Conservation (phyloP, 2,113 vertebrate species). For the Dipodomys merriami region DNA sequence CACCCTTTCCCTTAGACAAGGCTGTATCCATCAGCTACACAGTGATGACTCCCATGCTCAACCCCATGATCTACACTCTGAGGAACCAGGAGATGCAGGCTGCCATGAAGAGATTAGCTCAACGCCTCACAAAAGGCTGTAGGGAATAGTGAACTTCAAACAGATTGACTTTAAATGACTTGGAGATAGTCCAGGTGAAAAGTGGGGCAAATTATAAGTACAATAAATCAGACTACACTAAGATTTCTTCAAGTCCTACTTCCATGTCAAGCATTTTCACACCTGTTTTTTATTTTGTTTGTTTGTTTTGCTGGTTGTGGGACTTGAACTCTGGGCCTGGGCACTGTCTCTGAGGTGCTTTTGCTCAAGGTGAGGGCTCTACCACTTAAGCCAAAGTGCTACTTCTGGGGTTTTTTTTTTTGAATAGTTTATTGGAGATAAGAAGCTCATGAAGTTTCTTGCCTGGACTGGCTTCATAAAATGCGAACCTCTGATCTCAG, state of each 20-base stretch:
- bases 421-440: no score
- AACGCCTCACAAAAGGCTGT: background rate
- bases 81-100: conserved; percentile 72
- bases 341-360: no score
- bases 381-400: no score
- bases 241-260: background rate
- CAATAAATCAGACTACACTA: background rate
- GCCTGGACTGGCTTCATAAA: no score
- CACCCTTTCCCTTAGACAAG: no score
- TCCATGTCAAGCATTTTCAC: background rate
- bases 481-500: no score
- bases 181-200: background rate
- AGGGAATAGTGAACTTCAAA: background rate
- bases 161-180: background rate
- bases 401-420: no score
- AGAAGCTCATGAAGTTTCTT: no score
- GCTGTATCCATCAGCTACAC: no score
- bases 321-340: no score
- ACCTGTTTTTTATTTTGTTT: background rate
- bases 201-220: background rate
- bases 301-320: no score
- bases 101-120: conserved; percentile 64
- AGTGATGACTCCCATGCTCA: conserved; percentile 72
- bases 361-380: no score
- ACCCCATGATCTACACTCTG: conserved; percentile 77